Evolutionary conservation across 2,797 vertebrate genomes (phyloP), one percentile per base, ranked within the genome.

Genomic region (Megaceryle alcyon): DNA sequence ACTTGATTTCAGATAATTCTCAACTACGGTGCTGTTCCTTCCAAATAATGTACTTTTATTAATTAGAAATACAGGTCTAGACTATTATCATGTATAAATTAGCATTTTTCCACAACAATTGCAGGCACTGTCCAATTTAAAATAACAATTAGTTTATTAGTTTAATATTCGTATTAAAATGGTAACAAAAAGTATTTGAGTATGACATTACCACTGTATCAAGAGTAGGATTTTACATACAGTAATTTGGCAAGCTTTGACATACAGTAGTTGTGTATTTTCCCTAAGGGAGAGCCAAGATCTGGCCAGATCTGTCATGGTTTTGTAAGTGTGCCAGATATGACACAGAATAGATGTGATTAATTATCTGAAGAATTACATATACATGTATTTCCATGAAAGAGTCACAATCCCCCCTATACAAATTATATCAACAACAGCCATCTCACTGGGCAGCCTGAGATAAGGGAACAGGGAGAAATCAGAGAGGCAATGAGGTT

Each of bases 241-340:
- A 87, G 65, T 57, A 81, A 94, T 96, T 95, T 94, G 82, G 92
- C 82, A 96, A 91, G 76, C 83, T 90, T 79, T 90, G 91, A 94
- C 92, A 94, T 79, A 94, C 95, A 90, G 95, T 95, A 96, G 94
- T 91, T 87, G 76, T 87, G 72, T 21, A 91, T 96, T 96, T 95
- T 95, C 95, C 96, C 94, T 94, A 94, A 91, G 88, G 94, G 96
- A 95, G 85, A 94, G 70, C 51, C 85, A 97, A 94, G 94, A 94
- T 79, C 80, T 95, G 95, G 88, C 66, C 92, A 94, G 73, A 91
- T 90, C 85, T 94, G 85, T 91, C 85, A 90, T 49, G 70, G 77
- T 88, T 94, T 86, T 95, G 82, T 92, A 94, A 91, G 73, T 13
- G 66, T 88, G 94, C 95, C 95, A 96, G 77, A 90, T 78, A 76